Percentiles rank a stretch among this genome's conserved stretches.
Conservation (phyloP, 2,797 vertebrate genomes). For the Tragopan temminckii region DNA sequence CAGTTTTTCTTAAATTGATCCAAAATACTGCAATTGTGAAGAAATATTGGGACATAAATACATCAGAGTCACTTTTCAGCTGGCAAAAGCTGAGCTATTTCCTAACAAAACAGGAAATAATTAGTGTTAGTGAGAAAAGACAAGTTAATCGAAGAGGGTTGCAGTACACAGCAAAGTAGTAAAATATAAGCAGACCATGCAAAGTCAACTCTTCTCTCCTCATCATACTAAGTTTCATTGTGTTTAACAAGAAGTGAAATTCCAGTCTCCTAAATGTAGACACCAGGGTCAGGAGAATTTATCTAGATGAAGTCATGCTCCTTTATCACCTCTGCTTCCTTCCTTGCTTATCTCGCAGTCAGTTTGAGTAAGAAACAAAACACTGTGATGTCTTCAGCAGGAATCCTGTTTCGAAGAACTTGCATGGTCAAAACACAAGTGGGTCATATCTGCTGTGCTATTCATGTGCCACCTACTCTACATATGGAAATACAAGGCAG, state of each 20-base stretch:
- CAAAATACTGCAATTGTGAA: neutral
- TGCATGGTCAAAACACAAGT: neutral
- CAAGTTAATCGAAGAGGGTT: neutral
- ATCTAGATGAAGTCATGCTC: neutral
- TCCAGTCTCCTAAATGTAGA: neutral
- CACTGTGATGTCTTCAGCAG: neutral
- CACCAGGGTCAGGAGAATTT: neutral
- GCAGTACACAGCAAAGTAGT: neutral
- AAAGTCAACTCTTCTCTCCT: neutral
- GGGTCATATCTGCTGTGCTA: neutral
- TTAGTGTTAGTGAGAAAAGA: neutral
- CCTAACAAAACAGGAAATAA: neutral
- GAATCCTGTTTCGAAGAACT: neutral
- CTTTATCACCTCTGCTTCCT: neutral
- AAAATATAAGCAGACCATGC: neutral
- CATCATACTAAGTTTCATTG: neutral
- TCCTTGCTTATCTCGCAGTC: neutral
- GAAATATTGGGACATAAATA: neutral
- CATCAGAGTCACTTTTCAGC: neutral
- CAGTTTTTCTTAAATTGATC: neutral
- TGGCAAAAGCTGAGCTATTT: neutral
- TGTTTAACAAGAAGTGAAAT: neutral
- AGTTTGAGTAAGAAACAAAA: neutral
- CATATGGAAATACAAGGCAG: neutral
- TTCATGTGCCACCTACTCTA: accelerated